Evolutionary conservation across 2,797 vertebrate species (phyloP).

Genomic region (Semotilus atromaculatus): DNA sequence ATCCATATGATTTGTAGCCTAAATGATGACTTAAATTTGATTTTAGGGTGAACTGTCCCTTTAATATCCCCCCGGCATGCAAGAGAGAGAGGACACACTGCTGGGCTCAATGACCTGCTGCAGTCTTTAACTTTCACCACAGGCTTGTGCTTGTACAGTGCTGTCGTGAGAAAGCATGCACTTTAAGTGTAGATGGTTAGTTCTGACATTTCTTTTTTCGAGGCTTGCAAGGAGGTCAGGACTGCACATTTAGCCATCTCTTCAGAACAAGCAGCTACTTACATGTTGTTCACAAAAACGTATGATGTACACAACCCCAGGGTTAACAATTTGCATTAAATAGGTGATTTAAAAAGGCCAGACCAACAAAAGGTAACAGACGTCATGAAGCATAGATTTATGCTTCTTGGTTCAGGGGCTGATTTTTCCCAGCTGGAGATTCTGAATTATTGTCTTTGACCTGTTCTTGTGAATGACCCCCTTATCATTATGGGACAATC

Average conservation of each 20-base stretch:
- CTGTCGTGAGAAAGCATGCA: background rate
- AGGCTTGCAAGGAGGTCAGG: background rate
- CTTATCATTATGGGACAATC: background rate
- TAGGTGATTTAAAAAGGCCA: background rate
- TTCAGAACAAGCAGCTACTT: background rate
- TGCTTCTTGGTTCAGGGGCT: background rate
- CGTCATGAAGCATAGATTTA: background rate
- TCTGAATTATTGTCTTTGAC: background rate
- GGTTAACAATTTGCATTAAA: background rate
- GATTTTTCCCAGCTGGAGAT: constrained; percentile 10
- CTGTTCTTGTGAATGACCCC: background rate
- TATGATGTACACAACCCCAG: background rate
- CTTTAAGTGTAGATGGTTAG: background rate
- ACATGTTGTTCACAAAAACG: background rate
- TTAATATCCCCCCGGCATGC: background rate
- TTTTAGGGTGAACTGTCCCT: background rate
- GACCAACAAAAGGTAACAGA: background rate
- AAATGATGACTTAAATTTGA: too few species aligned
- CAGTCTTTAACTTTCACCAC: background rate
- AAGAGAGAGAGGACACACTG: background rate
- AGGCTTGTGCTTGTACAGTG: background rate
- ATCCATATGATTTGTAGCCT: too few species aligned
- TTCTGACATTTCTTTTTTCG: background rate
- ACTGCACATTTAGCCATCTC: background rate
- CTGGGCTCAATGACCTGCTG: background rate